Conservation (phyloP, 2,797 vertebrate species). For the Myripristis murdjan region DNA sequence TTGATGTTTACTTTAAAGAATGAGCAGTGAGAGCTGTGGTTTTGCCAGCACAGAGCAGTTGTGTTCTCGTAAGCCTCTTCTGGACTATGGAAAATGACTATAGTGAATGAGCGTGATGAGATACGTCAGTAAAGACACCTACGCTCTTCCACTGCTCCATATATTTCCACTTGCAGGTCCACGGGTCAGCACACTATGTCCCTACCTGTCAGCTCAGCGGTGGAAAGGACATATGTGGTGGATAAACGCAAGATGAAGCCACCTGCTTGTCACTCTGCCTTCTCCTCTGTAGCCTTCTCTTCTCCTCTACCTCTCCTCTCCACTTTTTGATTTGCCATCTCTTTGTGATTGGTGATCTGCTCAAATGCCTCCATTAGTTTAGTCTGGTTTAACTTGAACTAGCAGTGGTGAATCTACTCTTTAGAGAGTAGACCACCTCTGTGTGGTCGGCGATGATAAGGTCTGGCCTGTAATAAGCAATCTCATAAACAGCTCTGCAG, state of each 20-base stretch:
- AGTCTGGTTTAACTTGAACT: slow-evolving; percentile 54
- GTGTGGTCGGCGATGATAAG: slow-evolving; percentile 82
- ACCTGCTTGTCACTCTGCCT: slow-evolving; percentile 64
- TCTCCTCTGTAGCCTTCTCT: slow-evolving; percentile 28
- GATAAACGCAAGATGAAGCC: slow-evolving; percentile 66
- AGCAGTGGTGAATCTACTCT: slow-evolving; percentile 62
- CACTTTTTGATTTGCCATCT: slow-evolving; percentile 36
- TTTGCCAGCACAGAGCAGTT: slow-evolving; percentile 34
- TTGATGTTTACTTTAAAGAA: slow-evolving; percentile 67
- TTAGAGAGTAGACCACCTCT: slow-evolving; percentile 74
- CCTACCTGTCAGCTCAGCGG: slow-evolving; percentile 73
- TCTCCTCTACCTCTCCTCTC: slow-evolving; percentile 22
- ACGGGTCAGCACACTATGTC: slow-evolving; percentile 72
- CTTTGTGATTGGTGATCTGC: slow-evolving; percentile 58
- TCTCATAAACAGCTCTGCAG: slow-evolving; percentile 85
- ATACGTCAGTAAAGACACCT: slow-evolving; percentile 79
- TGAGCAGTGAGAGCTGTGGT: slow-evolving; percentile 42
- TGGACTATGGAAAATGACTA: slow-evolving; percentile 58
- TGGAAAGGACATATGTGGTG: slow-evolving; percentile 72
- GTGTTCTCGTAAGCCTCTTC: slow-evolving; percentile 54
- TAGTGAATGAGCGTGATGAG: slow-evolving; percentile 73
- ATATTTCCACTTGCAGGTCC: slow-evolving; percentile 77
- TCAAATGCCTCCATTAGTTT: slow-evolving; percentile 30
- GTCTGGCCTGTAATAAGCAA: slow-evolving; percentile 83
- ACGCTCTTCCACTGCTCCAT: slow-evolving; percentile 71